Conservation (phyloP, 2,113 vertebrate genomes). For the Cranoglanis bouderius region DNA sequence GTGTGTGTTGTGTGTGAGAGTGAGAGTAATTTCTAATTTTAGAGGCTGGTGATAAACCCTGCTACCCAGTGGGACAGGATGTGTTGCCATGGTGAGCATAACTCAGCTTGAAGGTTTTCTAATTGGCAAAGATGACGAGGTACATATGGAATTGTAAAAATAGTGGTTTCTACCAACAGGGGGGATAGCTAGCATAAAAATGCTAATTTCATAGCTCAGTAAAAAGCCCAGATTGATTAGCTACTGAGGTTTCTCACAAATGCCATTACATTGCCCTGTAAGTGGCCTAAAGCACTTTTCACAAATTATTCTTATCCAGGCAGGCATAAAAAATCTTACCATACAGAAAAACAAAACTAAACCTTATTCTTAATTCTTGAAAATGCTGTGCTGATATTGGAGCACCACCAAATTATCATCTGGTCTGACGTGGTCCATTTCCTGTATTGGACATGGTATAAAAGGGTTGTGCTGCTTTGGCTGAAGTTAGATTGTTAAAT, state of each 20-base stretch:
- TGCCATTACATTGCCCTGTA: background rate
- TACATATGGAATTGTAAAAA: background rate
- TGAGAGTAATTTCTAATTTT: conserved; percentile 66
- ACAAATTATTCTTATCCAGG: background rate
- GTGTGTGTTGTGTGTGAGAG: conserved; percentile 32
- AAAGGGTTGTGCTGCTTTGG: background rate
- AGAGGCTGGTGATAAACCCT: conserved; percentile 64
- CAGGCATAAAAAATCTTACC: background rate
- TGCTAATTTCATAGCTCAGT: background rate
- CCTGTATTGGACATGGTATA: background rate
- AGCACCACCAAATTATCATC: background rate
- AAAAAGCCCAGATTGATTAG: background rate
- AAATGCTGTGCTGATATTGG: background rate
- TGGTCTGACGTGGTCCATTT: background rate
- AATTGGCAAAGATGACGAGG: conserved; percentile 60
- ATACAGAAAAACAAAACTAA: background rate
- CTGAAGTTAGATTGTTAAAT: background rate
- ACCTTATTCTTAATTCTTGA: background rate
- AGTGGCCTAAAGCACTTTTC: background rate
- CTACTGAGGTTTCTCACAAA: background rate
- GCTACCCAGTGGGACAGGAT: conserved; percentile 65
- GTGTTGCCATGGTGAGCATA: conserved; percentile 73
- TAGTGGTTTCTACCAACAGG: background rate
- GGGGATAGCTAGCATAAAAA: background rate
- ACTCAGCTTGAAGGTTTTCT: conserved; percentile 66